phyloP scores from a whole-genome alignment of 2,888 invertebrate genomes.

The Dinocampus coccinellae region DNA sequence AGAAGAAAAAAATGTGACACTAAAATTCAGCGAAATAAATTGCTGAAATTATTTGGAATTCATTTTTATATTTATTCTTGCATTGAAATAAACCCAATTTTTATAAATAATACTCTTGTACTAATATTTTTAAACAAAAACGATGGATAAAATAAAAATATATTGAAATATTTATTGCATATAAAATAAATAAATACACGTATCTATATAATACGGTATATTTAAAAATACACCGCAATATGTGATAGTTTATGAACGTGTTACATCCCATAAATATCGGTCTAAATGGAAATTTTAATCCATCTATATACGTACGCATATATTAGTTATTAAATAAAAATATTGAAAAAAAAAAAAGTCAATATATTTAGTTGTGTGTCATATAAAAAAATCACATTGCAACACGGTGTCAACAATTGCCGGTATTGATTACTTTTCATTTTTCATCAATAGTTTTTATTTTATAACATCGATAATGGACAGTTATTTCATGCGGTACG shows the following conservation, averaged over 20 bases:
- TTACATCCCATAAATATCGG: not conserved
- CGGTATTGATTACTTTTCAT: slow-evolving; percentile 10
- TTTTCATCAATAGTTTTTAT: not conserved
- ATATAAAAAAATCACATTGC: not conserved
- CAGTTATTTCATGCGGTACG: slow-evolving; percentile 14
- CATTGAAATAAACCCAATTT: too few species aligned
- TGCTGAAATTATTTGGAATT: not conserved
- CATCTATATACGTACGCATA: not conserved
- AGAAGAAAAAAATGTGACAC: not conserved
- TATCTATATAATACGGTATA: too few species aligned
- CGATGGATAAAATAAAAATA: too few species aligned
- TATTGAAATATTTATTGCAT: too few species aligned
- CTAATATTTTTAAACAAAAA: too few species aligned
- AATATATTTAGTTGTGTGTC: not conserved
- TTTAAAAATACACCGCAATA: not conserved
- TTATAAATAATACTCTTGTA: too few species aligned
- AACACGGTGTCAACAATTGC: not conserved
- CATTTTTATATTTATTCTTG: too few species aligned
- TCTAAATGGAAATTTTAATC: not conserved
- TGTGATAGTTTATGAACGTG: not conserved
- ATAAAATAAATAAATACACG: too few species aligned
- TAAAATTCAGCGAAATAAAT: too few species aligned
- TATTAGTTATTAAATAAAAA: not conserved
- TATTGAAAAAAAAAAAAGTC: too few species aligned
- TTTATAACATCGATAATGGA: slow-evolving; percentile 30